Evolutionary conservation across 2,888 invertebrate species (phyloP).

Genomic region (Exephanes ischioxanthus): DNA sequence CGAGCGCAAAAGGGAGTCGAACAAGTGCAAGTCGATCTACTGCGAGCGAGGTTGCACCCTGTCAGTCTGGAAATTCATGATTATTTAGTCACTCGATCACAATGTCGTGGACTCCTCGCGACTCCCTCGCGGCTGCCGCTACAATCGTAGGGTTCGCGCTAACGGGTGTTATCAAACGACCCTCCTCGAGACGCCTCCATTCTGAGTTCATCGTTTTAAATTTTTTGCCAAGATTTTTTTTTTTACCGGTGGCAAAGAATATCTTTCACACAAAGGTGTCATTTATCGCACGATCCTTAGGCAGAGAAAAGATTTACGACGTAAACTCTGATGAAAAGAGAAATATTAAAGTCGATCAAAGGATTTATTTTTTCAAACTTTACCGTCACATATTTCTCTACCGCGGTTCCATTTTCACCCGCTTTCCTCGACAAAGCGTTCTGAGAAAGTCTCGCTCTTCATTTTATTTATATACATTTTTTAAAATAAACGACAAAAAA

Average conservation of each 20-base stretch:
- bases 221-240: neutral
- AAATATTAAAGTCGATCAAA: neutral
- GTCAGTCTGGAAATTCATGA: neutral
- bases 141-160: slow-evolving; percentile 8
- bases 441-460: no score
- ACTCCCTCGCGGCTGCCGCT: neutral
- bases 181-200: neutral
- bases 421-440: no score
- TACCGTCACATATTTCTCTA: no score
- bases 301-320: neutral
- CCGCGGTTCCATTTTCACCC: no score
- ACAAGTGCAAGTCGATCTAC: slow-evolving; percentile 64
- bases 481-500: no score
- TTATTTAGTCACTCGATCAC: slow-evolving; percentile 6
- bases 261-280: neutral
- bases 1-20: neutral
- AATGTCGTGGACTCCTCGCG: neutral
- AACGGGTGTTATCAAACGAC: neutral
- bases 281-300: no score
- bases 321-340: neutral
- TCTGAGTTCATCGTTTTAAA: neutral
- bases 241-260: neutral
- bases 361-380: neutral
- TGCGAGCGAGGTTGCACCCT: neutral
- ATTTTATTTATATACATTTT: no score